Percentiles rank a stretch among this genome's conserved stretches.
Conservation (phyloP, 2,113 vertebrate genomes). For the Proterorhinus semilunaris region DNA sequence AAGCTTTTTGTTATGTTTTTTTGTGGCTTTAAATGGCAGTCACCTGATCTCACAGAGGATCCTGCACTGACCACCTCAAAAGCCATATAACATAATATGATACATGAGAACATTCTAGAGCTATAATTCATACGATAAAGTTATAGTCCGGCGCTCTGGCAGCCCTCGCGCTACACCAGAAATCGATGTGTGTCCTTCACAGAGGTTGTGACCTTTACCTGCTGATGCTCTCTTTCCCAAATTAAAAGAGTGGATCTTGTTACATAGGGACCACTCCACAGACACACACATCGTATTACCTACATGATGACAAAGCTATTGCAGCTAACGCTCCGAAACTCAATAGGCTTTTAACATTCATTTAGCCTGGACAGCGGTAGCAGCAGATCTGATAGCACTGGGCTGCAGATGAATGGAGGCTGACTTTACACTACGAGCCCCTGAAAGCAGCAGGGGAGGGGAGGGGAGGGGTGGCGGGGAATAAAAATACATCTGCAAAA, state of each 20-base stretch:
- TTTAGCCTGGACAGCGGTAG: constrained; percentile 45
- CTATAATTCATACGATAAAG: background rate
- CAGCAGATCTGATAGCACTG: constrained; percentile 51
- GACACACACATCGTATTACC: constrained; percentile 61
- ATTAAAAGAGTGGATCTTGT: constrained; percentile 71
- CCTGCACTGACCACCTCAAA: background rate
- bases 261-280: constrained; percentile 41
- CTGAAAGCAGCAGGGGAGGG: constrained; percentile 17
- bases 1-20: background rate
- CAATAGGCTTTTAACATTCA: constrained; percentile 71
- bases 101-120: background rate
- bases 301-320: constrained; percentile 43
- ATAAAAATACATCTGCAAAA: constrained; percentile 6
- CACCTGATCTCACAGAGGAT: background rate
- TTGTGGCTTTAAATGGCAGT: background rate
- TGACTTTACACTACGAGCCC: constrained; percentile 22
- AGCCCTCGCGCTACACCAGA: constrained; percentile 36
- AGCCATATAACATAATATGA: background rate
- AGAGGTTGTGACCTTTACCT: constrained; percentile 65
- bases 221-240: constrained; percentile 66
- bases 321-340: constrained; percentile 54
- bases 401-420: constrained; percentile 23
- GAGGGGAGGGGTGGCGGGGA: too few species aligned
- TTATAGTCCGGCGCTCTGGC: background rate
- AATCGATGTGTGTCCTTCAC: constrained; percentile 61